phyloP scores from a whole-genome alignment of 2,888 invertebrate species.

The Sarcophaga carnaria region DNA sequence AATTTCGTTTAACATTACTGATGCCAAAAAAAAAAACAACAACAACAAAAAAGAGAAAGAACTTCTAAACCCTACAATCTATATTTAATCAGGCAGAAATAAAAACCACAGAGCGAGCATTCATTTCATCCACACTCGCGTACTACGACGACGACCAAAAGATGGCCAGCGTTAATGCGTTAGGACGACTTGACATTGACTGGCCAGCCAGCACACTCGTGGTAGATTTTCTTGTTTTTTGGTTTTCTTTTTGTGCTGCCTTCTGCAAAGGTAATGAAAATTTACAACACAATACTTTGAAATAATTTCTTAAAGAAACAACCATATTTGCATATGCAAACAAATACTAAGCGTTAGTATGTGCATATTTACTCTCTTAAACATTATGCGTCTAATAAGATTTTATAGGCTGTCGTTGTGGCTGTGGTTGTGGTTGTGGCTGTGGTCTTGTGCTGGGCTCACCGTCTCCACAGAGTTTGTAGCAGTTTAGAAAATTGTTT shows the following conservation, averaged over 20 bases:
- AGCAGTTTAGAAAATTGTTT: not conserved
- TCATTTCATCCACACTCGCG: not conserved
- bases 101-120: conserved; percentile 28
- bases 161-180: not conserved
- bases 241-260: not conserved
- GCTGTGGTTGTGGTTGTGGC: not conserved
- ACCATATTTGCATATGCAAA: conserved; percentile 43
- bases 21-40: not conserved
- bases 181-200: not conserved
- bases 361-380: conserved; percentile 1
- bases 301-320: conserved; percentile 37
- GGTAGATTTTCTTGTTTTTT: not conserved
- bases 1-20: conserved; percentile 28
- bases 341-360: not conserved
- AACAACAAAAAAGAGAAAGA: not conserved
- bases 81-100: conserved; percentile 47
- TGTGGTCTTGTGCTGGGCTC: not conserved
- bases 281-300: conserved; percentile 49
- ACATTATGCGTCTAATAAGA: conserved; percentile 55
- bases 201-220: not conserved
- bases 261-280: conserved; percentile 52
- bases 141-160: not conserved
- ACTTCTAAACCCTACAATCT: conserved; percentile 40
- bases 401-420: conserved; percentile 7
- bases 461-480: no score